Conservation (phyloP, 1,140 invertebrate species). For the Drosophila mayri region DNA sequence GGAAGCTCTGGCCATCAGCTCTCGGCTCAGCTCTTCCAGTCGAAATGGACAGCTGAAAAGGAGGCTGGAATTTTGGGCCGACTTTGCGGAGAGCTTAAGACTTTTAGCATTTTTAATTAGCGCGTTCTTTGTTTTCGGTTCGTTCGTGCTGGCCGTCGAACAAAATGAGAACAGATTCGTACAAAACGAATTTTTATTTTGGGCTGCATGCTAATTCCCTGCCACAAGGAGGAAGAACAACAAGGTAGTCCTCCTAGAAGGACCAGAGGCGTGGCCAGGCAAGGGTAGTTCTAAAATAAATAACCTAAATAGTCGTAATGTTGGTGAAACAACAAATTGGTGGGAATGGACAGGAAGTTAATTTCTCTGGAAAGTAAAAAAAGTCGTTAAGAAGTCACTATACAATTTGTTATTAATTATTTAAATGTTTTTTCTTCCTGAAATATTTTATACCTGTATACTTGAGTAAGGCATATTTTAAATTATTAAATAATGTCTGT, state of each 20-base stretch:
- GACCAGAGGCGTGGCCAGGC: slow-evolving; percentile 25
- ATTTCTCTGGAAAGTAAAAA: not conserved
- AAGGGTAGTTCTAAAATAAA: slow-evolving; percentile 11
- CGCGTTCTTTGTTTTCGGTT: slow-evolving; percentile 82
- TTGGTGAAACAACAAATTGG: not conserved
- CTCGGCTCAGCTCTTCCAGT: slow-evolving; percentile 26
- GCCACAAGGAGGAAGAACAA: slow-evolving; percentile 3
- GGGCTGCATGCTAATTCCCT: slow-evolving; percentile 46
- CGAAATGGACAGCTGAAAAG: slow-evolving; percentile 80
- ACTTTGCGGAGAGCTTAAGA: slow-evolving; percentile 68
- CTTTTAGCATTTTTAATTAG: slow-evolving; percentile 84
- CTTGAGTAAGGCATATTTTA: too few relatives aligned
- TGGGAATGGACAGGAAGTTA: not conserved
- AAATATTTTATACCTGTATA: too few relatives aligned
- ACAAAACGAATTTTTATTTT: slow-evolving; percentile 48
- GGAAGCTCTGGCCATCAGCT: slow-evolving; percentile 53
- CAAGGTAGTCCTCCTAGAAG: slow-evolving; percentile 2
- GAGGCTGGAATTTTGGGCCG: slow-evolving; percentile 74
- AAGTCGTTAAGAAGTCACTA: not conserved
- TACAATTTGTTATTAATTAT: too few relatives aligned
- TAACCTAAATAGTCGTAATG: not conserved
- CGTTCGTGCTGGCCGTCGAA: slow-evolving; percentile 52
- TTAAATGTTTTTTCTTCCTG: too few relatives aligned
- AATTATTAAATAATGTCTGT: too few relatives aligned
- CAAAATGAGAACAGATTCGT: slow-evolving; percentile 55